Percentiles rank a stretch among this genome's conserved stretches.
Conservation (phyloP, 2,888 invertebrate species). For the Allacma fusca region DNA sequence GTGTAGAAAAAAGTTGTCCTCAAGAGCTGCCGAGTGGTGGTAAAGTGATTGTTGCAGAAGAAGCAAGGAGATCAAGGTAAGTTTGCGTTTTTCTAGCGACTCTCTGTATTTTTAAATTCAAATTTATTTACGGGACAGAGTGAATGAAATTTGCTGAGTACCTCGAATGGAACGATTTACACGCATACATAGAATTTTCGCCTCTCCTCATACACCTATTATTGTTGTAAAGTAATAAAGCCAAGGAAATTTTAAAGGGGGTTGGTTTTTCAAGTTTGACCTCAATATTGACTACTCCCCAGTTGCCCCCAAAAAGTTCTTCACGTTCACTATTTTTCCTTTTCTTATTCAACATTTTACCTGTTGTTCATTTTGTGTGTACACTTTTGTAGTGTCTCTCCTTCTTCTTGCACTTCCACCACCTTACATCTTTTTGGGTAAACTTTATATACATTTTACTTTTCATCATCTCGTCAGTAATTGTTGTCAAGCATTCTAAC, state of each 20-base stretch:
- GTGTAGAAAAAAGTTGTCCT: no score
- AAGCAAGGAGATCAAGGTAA: neutral
- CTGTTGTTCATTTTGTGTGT: constrained; percentile 12
- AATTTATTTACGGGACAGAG: neutral
- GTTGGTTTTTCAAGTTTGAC: constrained; percentile 32
- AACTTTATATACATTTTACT: neutral
- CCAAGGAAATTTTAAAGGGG: constrained; percentile 35
- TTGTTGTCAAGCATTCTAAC: no score
- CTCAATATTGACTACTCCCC: constrained; percentile 28
- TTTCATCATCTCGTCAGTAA: neutral
- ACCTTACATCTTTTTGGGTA: neutral
- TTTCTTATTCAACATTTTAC: constrained; percentile 16
- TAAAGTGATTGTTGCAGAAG: neutral
- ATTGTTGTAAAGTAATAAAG: constrained; percentile 25
- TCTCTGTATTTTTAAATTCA: constrained; percentile 6
- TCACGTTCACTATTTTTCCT: constrained; percentile 12
- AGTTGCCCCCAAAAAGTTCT: constrained; percentile 18
- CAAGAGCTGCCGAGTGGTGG: neutral
- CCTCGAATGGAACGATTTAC: neutral
- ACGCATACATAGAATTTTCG: neutral
- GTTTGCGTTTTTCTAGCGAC: constrained; percentile 1
- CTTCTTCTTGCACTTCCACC: constrained; percentile 8
- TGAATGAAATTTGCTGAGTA: constrained; percentile 8
- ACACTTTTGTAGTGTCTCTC: constrained; percentile 4
- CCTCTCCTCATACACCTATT: neutral